A percentile compares a stretch with the other conserved stretches of the same genome.
Conservation (phyloP, 2,113 vertebrate species). For the Chunga burmeisteri region DNA sequence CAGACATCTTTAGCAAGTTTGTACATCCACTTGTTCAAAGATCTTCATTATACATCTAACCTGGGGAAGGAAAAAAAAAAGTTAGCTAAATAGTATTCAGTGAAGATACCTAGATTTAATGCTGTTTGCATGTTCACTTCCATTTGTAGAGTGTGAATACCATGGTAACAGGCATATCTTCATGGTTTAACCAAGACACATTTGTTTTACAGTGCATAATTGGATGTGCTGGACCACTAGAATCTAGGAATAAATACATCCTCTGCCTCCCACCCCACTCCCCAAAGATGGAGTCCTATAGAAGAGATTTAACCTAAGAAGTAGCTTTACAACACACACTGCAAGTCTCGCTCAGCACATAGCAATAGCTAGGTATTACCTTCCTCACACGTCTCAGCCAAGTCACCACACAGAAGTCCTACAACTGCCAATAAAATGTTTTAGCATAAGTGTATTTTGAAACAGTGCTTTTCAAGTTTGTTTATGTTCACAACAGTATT, state of each 20-base stretch:
- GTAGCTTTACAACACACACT: not conserved
- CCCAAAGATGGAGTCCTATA: not conserved
- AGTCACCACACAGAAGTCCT: not conserved
- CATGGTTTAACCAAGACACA: not conserved
- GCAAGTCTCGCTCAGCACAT: not conserved
- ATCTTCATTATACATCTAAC: not conserved
- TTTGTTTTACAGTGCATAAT: not conserved
- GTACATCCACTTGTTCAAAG: not conserved
- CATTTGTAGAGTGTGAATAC: not conserved
- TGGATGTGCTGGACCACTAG: not conserved
- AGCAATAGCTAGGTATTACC: not conserved
- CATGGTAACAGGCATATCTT: not conserved
- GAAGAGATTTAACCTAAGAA: not conserved
- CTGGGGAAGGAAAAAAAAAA: not conserved
- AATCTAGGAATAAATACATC: not conserved
- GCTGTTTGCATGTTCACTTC: not conserved
- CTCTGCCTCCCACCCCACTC: not conserved
- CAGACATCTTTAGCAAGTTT: constrained; percentile 73
- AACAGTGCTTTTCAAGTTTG: not conserved
- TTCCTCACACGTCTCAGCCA: not conserved
- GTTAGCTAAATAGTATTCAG: not conserved
- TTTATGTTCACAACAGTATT: not conserved
- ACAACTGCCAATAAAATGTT: not conserved
- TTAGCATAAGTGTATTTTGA: not conserved
- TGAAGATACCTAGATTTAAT: not conserved